Conservation (phyloP, 2,113 vertebrate species). For the Hyperoodon ampullatus region DNA sequence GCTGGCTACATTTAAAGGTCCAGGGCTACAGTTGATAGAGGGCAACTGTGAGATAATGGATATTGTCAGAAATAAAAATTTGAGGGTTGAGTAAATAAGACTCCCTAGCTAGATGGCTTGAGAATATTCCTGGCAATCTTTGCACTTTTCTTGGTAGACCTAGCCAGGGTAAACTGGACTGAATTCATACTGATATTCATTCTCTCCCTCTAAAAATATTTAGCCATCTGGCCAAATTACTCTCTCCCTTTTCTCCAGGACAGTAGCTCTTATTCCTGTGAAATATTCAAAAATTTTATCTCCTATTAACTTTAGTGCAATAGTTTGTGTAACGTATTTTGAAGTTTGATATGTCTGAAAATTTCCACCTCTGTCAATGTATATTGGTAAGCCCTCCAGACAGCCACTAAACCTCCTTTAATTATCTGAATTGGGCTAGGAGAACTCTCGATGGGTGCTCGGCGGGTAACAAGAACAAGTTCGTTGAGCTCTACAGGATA, state of each 20-base stretch:
- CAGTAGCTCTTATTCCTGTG: not conserved
- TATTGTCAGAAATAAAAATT: not conserved
- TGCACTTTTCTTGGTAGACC: not conserved
- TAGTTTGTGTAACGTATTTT: not conserved
- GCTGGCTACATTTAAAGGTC: not conserved
- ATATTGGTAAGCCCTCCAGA: not conserved
- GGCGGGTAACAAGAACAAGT: not conserved
- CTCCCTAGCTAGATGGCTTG: not conserved
- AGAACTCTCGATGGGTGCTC: not conserved
- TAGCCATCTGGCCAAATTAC: not conserved
- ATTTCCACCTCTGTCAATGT: not conserved
- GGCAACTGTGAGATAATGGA: not conserved
- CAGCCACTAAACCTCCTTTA: not conserved
- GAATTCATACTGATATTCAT: not conserved
- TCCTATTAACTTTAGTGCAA: not conserved
- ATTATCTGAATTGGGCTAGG: not conserved
- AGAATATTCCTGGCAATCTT: not conserved
- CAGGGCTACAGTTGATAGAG: not conserved
- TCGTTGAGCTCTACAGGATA: not conserved
- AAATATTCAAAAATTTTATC: not conserved
- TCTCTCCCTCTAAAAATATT: slow-evolving; percentile 14
- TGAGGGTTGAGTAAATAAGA: not conserved
- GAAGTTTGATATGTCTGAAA: not conserved
- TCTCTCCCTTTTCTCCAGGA: not conserved
- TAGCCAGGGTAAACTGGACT: not conserved